A percentile compares a stretch with the other conserved stretches of the same genome.
phyloP scores from a whole-genome alignment of 2,797 vertebrate genomes.

The Sebastolobus altivelis region DNA sequence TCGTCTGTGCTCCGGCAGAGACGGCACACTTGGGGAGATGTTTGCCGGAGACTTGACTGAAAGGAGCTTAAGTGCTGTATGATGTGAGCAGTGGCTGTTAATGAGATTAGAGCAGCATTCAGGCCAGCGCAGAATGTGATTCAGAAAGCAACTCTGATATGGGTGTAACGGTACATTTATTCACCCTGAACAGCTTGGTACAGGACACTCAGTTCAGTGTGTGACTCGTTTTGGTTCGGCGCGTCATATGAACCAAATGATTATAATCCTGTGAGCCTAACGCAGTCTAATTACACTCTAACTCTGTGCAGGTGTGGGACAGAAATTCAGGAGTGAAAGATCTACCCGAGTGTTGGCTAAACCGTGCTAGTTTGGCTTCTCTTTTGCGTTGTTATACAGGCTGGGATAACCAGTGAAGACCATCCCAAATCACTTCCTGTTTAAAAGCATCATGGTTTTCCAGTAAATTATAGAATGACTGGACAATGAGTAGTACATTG shows the following conservation, averaged over 20 bases:
- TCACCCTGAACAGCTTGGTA: conserved; percentile 22
- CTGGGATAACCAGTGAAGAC: not conserved
- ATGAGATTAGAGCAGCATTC: conserved; percentile 81
- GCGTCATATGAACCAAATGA: conserved; percentile 4
- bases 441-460: not conserved
- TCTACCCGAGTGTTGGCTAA: conserved; percentile 2
- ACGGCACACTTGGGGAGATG: conserved; percentile 61
- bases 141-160: conserved; percentile 71
- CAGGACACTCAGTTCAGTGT: conserved; percentile 7
- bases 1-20: conserved; percentile 46
- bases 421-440: not conserved
- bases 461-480: not conserved
- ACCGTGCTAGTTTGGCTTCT: not conserved
- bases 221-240: conserved; percentile 21
- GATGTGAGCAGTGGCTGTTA: conserved; percentile 82
- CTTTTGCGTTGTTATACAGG: not conserved
- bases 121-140: conserved; percentile 75
- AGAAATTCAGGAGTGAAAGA: conserved; percentile 23
- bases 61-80: conserved; percentile 81
- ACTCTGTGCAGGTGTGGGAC: conserved; percentile 36
- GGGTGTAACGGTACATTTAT: conserved; percentile 36
- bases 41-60: conserved; percentile 79
- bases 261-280: conserved; percentile 5
- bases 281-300: conserved; percentile 18
- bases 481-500: not conserved